These are phyloP conservation scores for Stigmatopora nigra DNA, from an alignment of 2,113 vertebrate genomes.

Conservation along the genomic window DNA sequence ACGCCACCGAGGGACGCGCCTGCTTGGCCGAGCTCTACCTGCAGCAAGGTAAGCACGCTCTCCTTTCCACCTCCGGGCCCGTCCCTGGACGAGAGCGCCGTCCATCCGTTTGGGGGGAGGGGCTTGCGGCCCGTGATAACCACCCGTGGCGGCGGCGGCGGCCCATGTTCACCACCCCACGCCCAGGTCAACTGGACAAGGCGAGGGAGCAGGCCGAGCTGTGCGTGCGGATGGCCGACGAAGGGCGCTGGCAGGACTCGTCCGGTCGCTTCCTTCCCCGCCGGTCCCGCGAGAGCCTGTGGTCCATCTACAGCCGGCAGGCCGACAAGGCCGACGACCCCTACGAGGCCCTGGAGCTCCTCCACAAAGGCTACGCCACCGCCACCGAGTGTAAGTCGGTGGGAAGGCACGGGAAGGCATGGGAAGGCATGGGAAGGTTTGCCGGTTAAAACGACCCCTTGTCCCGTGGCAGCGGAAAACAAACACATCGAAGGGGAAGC, in stretches of 20 bases:
- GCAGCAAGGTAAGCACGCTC: conserved; percentile 27
- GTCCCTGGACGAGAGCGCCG: background rate
- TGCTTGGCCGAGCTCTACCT: conserved; percentile 31
- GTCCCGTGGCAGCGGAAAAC: conserved; percentile 36
- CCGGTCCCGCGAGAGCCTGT: background rate
- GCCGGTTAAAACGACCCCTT: background rate
- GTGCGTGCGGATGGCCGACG: conserved; percentile 5
- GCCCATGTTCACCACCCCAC: background rate
- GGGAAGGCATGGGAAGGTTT: no score
- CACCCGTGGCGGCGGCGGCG: no score
- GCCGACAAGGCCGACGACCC: background rate
- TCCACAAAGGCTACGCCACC: conserved; percentile 10
- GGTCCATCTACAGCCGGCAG: conserved; percentile 27
- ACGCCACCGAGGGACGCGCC: conserved; percentile 19
- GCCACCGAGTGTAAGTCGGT: conserved; percentile 21
- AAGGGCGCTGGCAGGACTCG: conserved; percentile 22
- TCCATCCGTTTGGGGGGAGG: no score
- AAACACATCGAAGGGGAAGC: conserved; percentile 24
- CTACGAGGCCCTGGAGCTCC: conserved; percentile 9
- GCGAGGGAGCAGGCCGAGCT: conserved; percentile 35
- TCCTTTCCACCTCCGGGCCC: no score
- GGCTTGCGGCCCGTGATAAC: no score
- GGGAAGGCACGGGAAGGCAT: no score
- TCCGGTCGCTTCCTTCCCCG: conserved; percentile 15
- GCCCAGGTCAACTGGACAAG: conserved; percentile 34